phyloP scores from a whole-genome alignment of 30 jellyfish, hydroid and myxozoan species.

The Pseudorhiza aurosa region DNA sequence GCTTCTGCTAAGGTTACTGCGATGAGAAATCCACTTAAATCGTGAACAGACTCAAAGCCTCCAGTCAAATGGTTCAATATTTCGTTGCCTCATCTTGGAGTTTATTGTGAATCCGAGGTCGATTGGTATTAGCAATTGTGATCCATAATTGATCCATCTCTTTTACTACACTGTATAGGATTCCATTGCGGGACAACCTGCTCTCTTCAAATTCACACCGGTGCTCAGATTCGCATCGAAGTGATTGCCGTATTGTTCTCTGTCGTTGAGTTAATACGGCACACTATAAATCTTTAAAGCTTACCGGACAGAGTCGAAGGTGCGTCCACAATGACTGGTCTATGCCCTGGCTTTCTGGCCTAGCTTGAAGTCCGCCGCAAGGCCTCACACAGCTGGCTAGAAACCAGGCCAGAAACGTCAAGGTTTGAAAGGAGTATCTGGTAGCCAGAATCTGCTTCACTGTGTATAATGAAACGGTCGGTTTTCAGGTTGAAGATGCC shows the following conservation, averaged over 20 bases:
- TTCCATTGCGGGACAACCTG: background rate
- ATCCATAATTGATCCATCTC: background rate
- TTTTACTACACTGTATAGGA: background rate
- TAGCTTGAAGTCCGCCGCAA: background rate
- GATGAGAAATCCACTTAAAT: too few relatives aligned
- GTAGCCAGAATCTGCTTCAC: background rate
- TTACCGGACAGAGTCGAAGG: conserved; percentile 4
- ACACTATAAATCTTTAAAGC: background rate
- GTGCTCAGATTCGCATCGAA: background rate
- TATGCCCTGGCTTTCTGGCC: background rate
- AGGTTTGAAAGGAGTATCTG: background rate
- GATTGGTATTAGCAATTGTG: background rate
- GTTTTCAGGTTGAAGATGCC: conserved; percentile 56
- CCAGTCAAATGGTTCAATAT: too few relatives aligned
- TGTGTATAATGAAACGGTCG: conserved; percentile 54
- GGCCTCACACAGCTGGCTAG: too few relatives aligned
- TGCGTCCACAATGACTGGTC: background rate
- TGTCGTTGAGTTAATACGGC: background rate
- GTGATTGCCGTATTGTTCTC: conserved; percentile 1
- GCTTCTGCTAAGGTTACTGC: too few relatives aligned
- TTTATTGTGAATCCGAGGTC: too few relatives aligned
- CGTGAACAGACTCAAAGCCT: too few relatives aligned
- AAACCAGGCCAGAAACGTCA: background rate
- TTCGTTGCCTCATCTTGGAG: too few relatives aligned
- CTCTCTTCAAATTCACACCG: background rate